Percentiles rank a stretch among this genome's conserved stretches.
Evolutionary conservation across 2,888 invertebrate genomes (phyloP).

Genomic region (Ectropis crepuscularia): DNA sequence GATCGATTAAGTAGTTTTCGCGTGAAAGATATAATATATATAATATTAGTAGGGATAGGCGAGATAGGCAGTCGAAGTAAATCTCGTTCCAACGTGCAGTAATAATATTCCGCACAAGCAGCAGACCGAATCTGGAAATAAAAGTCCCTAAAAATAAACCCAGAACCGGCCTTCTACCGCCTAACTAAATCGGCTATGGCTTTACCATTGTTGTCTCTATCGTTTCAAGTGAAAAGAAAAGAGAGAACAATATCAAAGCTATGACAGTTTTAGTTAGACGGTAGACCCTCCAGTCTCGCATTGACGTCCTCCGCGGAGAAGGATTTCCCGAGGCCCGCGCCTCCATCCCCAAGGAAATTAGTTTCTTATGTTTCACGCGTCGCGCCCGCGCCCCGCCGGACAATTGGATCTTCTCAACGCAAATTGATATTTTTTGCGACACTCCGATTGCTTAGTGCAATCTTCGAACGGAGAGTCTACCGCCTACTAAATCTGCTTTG

Average conservation of each 20-base stretch:
- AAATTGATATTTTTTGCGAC: conserved; percentile 72
- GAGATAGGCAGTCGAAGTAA: too few relatives aligned
- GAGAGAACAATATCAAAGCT: too few relatives aligned
- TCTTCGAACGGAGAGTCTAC: conserved; percentile 47
- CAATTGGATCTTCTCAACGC: conserved; percentile 67
- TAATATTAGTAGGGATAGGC: too few relatives aligned
- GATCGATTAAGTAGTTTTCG: too few relatives aligned
- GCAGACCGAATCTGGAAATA: conserved; percentile 17
- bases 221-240: too few relatives aligned
- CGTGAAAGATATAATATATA: too few relatives aligned
- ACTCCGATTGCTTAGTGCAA: conserved; percentile 62
- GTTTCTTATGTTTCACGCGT: conserved; percentile 71
- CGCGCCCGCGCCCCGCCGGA: conserved; percentile 47
- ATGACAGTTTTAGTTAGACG: too few relatives aligned
- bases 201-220: too few relatives aligned
- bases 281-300: too few relatives aligned
- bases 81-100: neutral
- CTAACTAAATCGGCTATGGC: too few relatives aligned
- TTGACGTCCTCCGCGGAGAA: conserved; percentile 57
- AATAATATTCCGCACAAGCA: conserved; percentile 22
- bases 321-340: conserved; percentile 61
- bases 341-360: conserved; percentile 75
- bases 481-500: too few relatives aligned
- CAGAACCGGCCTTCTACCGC: too few relatives aligned
- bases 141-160: conserved; percentile 21